phyloP scores from a whole-genome alignment of 2,113 vertebrate species.

The Chroicocephalus ridibundus region DNA sequence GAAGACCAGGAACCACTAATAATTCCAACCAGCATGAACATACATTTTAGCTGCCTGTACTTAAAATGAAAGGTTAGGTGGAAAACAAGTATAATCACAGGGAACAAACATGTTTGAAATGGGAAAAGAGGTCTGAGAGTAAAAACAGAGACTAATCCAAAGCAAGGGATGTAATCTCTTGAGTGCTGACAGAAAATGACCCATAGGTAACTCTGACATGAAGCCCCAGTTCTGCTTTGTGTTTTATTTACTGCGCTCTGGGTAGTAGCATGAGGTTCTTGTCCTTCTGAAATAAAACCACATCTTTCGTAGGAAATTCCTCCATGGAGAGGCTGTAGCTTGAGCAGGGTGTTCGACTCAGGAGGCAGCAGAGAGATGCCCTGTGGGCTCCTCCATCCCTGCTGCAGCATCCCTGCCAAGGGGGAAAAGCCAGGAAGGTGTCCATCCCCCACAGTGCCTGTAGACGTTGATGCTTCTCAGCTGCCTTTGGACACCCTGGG shows the following conservation, averaged over 20 bases:
- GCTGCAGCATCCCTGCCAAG: not conserved
- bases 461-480: not conserved
- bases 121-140: not conserved
- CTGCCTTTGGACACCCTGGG: not conserved
- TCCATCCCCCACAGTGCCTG: not conserved
- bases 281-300: not conserved
- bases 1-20: not conserved
- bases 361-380: not conserved
- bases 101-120: not conserved
- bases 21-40: not conserved
- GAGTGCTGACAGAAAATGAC: not conserved
- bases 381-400: accelerated
- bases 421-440: not conserved
- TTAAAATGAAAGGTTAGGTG: not conserved
- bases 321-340: not conserved
- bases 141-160: not conserved
- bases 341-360: accelerated
- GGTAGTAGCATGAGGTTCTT: not conserved
- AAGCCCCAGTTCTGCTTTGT: not conserved
- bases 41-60: not conserved
- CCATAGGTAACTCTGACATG: not conserved
- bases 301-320: not conserved
- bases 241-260: not conserved
- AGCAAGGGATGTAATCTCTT: not conserved
- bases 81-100: not conserved